phyloP scores from a whole-genome alignment of 2,888 invertebrate genomes.

The Cloeon dipterum region DNA sequence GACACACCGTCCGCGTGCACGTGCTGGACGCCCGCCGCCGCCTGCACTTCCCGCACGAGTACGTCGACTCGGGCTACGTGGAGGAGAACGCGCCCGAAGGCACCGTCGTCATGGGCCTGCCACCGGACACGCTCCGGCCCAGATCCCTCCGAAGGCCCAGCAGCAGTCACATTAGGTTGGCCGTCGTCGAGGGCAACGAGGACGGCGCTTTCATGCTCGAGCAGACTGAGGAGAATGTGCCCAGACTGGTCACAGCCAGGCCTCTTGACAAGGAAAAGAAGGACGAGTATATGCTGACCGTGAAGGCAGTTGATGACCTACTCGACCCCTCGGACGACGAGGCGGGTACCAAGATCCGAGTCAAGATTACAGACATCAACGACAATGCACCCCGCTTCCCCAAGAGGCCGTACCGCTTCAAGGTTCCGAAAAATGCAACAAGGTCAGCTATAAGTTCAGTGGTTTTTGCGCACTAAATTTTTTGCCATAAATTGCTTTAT shows the following conservation, averaged over 20 bases:
- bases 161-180: conserved; percentile 34
- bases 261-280: conserved; percentile 58
- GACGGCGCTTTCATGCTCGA: conserved; percentile 50
- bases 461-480: too few relatives aligned
- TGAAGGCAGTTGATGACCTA: conserved; percentile 61
- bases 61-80: conserved; percentile 39
- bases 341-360: conserved; percentile 50
- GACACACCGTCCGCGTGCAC: conserved; percentile 52
- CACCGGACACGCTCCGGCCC: conserved; percentile 20
- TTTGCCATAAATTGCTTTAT: too few relatives aligned
- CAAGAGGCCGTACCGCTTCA: conserved; percentile 50
- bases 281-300: conserved; percentile 42
- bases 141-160: not conserved
- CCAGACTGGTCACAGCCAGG: conserved; percentile 47
- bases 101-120: conserved; percentile 44
- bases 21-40: conserved; percentile 64
- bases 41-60: conserved; percentile 45
- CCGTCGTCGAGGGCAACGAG: conserved; percentile 54
- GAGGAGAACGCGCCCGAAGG: conserved; percentile 53
- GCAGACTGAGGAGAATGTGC: conserved; percentile 24
- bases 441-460: too few relatives aligned
- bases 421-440: conserved; percentile 8
- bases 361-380: conserved; percentile 67
- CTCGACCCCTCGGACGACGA: conserved; percentile 26
- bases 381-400: conserved; percentile 78